phyloP scores from a whole-genome alignment of 1,140 invertebrate genomes.

The Nylanderia fulva region DNA sequence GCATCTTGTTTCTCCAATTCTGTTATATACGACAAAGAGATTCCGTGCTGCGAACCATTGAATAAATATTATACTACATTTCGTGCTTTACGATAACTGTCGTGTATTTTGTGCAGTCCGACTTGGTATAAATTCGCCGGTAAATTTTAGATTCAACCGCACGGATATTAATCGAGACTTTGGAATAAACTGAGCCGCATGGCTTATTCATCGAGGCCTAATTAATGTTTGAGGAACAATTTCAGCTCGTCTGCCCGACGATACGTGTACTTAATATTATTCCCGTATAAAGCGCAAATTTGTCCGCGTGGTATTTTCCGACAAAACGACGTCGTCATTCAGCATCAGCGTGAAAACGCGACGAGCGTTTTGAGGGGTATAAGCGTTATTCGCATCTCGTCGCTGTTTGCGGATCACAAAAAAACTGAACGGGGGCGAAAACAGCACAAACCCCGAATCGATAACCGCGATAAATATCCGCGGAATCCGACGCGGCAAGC shows the following conservation, averaged over 20 bases:
- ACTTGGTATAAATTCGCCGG: slow-evolving; percentile 2
- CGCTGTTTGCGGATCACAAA: slow-evolving; percentile 3
- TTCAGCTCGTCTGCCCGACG: background rate
- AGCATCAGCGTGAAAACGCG: background rate
- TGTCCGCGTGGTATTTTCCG: background rate
- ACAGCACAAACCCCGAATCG: slow-evolving; percentile 65
- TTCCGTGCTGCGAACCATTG: slow-evolving; percentile 44
- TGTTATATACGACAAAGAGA: slow-evolving; percentile 13
- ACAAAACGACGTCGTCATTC: slow-evolving; percentile 20
- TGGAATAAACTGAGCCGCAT: slow-evolving; percentile 1
- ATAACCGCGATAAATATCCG: slow-evolving; percentile 78
- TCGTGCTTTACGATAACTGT: slow-evolving; percentile 31
- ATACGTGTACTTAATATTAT: slow-evolving; percentile 25
- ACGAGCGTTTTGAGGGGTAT: background rate
- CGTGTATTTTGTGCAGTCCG: slow-evolving; percentile 18
- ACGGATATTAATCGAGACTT: slow-evolving; percentile 22
- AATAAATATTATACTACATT: slow-evolving; percentile 55
- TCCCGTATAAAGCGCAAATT: background rate
- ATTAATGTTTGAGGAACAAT: slow-evolving; percentile 39
- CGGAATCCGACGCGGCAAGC: slow-evolving; percentile 27
- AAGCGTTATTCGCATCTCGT: background rate
- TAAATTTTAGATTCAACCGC: slow-evolving; percentile 37
- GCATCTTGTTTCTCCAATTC: slow-evolving; percentile 48
- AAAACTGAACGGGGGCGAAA: slow-evolving; percentile 23
- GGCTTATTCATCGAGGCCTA: slow-evolving; percentile 43